Evolutionary conservation across 2,888 invertebrate genomes (phyloP), one percentile per base, ranked within the genome.

Genomic region (Lysandra bellargus): DNA sequence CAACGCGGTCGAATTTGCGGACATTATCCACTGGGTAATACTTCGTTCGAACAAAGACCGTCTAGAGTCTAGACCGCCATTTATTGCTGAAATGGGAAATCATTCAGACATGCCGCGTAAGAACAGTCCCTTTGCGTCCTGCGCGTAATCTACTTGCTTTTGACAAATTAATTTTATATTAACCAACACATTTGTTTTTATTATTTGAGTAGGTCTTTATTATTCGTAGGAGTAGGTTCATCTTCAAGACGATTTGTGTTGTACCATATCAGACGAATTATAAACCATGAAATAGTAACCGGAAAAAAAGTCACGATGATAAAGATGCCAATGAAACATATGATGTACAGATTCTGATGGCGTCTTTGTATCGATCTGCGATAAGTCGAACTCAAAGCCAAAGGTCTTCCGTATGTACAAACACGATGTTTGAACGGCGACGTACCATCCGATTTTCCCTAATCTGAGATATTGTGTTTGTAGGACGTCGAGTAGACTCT

Each of bases 391-490:
- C 57, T 1, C 4, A 17, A 17, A 81, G 80, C 79, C 78, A 81
- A 83, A 85, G 83, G 86, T 83, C 83, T 82, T 81, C 80, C 81
- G 82, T 83, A 83, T 84, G 84, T 85, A 85, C 83, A 85, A 85
- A 85, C 85, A 83, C 84, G 83, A 80, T 87, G 86, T 88, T 87
- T 87, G 83, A 85, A 33, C 81, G 61, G 74, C 78, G 80, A 81
- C 83, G 80, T 82, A 80, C 80, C 82, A 82, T 84, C 83, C 84
- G 83, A 83, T 82, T 82, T 80, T 79, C 84, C 83, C 86, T 88
- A 88, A 89, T 88, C 88, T 84, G 83, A 85, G 85, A 87, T 86
- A 88, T 87, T 88, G 87, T 87, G 85, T 88, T 88, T 87, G 87
- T 86, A 82, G 84, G 82, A 82, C 81, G 81, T 79, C 72, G 80